A percentile compares a stretch with the other conserved stretches of the same genome.
phyloP scores from a whole-genome alignment of 2,888 invertebrate genomes.

The Erebia aethiops region DNA sequence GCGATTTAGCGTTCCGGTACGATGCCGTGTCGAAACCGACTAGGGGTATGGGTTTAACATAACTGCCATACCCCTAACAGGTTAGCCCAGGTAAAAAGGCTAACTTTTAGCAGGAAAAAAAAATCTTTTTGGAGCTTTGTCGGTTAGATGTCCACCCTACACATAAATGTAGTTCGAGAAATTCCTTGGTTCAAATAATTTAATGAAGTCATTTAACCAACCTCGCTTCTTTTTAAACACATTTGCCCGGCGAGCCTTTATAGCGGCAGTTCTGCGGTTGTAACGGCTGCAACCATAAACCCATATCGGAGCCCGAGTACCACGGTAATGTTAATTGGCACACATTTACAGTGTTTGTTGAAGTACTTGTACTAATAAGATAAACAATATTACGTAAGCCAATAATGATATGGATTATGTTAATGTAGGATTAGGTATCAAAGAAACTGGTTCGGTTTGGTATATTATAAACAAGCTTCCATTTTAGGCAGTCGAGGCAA shows the following conservation, averaged over 20 bases:
- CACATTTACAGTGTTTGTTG: constrained; percentile 18
- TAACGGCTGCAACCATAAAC: constrained; percentile 29
- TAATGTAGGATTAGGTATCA: too few species aligned
- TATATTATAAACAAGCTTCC: too few species aligned
- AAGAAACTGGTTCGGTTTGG: too few species aligned
- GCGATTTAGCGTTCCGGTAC: too few species aligned
- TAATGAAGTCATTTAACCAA: constrained; percentile 11
- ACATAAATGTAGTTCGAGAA: not conserved
- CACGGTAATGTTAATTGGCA: constrained; percentile 32
- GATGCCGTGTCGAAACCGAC: too few species aligned
- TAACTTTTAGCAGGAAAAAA: too few species aligned
- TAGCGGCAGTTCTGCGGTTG: constrained; percentile 23
- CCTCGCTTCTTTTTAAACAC: constrained; percentile 25
- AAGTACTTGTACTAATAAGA: constrained; percentile 1
- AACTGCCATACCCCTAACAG: too few species aligned
- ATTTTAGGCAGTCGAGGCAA: not conserved
- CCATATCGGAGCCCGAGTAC: constrained; percentile 15
- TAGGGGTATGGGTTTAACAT: too few species aligned
- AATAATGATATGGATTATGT: not conserved
- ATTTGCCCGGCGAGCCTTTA: constrained; percentile 27
- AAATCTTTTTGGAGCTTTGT: too few species aligned
- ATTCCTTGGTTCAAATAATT: not conserved
- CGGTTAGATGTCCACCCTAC: not conserved
- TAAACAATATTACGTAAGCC: not conserved
- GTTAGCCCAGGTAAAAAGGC: too few species aligned